Percentiles rank a stretch among this genome's conserved stretches.
These are phyloP conservation scores for Nysson spinosus DNA, from an alignment of 2,888 invertebrate genomes.

Conservation along the genomic window DNA sequence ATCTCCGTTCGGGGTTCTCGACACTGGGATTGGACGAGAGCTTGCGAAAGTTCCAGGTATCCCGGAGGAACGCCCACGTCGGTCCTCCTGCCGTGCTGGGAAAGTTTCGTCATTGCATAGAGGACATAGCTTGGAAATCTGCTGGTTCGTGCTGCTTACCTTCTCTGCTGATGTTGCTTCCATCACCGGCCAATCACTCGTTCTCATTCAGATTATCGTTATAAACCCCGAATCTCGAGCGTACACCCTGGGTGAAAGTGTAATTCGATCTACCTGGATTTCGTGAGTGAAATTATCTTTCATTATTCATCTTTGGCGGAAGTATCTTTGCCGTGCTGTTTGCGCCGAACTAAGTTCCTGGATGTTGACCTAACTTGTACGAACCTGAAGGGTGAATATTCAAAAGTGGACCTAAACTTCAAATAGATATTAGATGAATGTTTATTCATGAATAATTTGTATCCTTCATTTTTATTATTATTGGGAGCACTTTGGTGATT, in stretches of 20 bases:
- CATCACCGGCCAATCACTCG: slow-evolving; percentile 15
- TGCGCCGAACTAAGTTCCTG: too few species aligned
- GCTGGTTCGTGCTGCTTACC: not conserved
- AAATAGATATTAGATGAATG: too few species aligned
- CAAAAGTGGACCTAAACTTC: too few species aligned
- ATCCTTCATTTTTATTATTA: too few species aligned
- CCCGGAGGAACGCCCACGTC: slow-evolving; percentile 70
- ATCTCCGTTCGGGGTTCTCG: slow-evolving; percentile 37
- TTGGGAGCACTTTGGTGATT: too few species aligned
- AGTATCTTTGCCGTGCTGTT: too few species aligned
- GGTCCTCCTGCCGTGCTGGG: slow-evolving; percentile 60
- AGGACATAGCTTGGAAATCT: slow-evolving; percentile 28
- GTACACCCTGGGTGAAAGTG: not conserved
- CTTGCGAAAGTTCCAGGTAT: slow-evolving; percentile 74
- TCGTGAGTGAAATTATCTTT: too few species aligned
- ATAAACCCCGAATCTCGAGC: slow-evolving; percentile 10
- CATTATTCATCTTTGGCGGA: too few species aligned
- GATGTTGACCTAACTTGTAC: too few species aligned
- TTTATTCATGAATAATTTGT: too few species aligned
- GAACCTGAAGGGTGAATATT: too few species aligned
- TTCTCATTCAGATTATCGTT: slow-evolving; percentile 21
- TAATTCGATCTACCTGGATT: slow-evolving; percentile 26
- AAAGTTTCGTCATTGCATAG: slow-evolving; percentile 68
- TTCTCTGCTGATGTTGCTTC: slow-evolving; percentile 35
- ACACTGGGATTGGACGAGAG: slow-evolving; percentile 69